Conservation (phyloP, 2,113 vertebrate genomes). For the Fukomys damarensis region DNA sequence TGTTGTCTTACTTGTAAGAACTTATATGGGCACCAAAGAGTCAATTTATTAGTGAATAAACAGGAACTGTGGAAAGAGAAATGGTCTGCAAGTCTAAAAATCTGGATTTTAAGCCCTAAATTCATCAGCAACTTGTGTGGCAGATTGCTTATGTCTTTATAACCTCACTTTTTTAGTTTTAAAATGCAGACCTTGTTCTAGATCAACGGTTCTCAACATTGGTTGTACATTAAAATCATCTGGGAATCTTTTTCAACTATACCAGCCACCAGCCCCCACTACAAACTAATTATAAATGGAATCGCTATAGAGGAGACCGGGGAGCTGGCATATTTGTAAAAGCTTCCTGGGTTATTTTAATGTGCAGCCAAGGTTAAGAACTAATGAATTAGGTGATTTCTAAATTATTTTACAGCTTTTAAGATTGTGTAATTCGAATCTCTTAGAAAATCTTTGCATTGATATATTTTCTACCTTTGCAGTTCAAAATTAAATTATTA, state of each 20-base stretch:
- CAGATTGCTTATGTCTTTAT: background rate
- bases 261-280: background rate
- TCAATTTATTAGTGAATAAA: background rate
- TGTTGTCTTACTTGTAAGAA: background rate
- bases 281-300: background rate
- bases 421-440: background rate
- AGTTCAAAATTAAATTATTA: background rate
- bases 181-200: background rate
- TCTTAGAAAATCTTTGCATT: constrained; percentile 17
- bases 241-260: background rate
- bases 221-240: background rate
- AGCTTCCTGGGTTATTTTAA: background rate
- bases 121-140: background rate
- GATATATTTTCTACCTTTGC: background rate
- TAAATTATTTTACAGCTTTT: background rate
- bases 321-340: background rate
- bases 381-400: constrained; percentile 1
- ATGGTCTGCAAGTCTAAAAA: background rate
- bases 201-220: background rate
- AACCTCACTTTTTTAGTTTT: background rate
- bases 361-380: background rate
- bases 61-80: background rate
- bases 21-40: background rate
- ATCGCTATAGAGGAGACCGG: background rate
- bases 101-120: background rate